Evolutionary conservation across 2,113 vertebrate genomes (phyloP).

Genomic region (Hypanus sabinus): DNA sequence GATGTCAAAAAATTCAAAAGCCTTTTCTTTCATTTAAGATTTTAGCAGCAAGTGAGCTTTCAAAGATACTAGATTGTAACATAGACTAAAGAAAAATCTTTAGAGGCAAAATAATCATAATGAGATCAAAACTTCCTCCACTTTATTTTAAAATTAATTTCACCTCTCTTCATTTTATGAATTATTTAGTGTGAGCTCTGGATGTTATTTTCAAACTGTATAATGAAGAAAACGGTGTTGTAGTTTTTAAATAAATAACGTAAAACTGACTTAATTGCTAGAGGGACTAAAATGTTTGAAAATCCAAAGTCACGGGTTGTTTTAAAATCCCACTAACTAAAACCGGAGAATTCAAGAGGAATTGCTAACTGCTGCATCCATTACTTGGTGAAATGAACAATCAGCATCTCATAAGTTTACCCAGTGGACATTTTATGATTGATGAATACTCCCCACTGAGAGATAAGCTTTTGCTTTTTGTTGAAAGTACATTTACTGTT

Average conservation of each 20-base stretch:
- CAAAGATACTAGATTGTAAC: not conserved
- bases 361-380: not conserved
- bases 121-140: not conserved
- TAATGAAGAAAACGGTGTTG: not conserved
- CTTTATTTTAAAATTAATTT: not conserved
- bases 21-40: not conserved
- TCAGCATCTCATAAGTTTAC: not conserved
- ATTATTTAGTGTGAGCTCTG: not conserved
- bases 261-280: not conserved
- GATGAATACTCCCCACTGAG: slow-evolving; percentile 9
- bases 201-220: not conserved
- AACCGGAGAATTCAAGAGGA: not conserved
- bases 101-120: not conserved
- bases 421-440: slow-evolving; percentile 22
- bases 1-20: not conserved
- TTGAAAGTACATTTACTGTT: slow-evolving; percentile 3
- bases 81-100: not conserved
- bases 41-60: too few species aligned
- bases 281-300: not conserved
- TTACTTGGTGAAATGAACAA: not conserved
- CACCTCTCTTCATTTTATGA: not conserved
- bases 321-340: not conserved
- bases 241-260: not conserved
- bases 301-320: not conserved
- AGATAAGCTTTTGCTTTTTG: slow-evolving; percentile 9